Conservation (phyloP, 2,113 vertebrate species). For the Aspiorhynchus laticeps region DNA sequence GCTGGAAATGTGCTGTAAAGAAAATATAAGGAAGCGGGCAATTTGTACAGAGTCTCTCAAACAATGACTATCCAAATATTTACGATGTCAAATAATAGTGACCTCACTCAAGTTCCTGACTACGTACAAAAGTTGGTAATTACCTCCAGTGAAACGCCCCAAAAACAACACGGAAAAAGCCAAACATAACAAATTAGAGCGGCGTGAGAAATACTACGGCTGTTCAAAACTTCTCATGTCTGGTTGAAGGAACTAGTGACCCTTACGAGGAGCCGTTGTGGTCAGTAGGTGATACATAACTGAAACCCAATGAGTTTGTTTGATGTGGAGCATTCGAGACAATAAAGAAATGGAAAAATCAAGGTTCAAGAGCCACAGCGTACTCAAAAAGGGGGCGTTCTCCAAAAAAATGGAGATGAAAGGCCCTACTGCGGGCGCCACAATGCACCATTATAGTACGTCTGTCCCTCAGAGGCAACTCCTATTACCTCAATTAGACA, state of each 20-base stretch:
- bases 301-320: conserved; percentile 58
- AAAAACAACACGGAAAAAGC: conserved; percentile 55
- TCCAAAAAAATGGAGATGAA: not conserved
- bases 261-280: not conserved
- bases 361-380: not conserved
- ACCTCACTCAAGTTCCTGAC: conserved; percentile 43
- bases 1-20: conserved; percentile 26
- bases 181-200: conserved; percentile 59
- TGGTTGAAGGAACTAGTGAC: not conserved
- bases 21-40: conserved; percentile 59
- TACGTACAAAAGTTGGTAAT: conserved; percentile 51
- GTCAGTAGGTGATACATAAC: conserved; percentile 67
- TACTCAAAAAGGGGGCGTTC: not conserved
- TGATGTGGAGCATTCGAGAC: not conserved
- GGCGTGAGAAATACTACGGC: conserved; percentile 33
- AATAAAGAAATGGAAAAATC: not conserved
- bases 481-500: conserved; percentile 59
- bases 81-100: conserved; percentile 47
- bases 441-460: conserved; percentile 58
- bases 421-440: conserved; percentile 42
- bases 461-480: conserved; percentile 52
- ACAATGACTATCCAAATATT: conserved; percentile 64
- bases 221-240: not conserved
- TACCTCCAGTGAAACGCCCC: conserved; percentile 40
- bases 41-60: conserved; percentile 47